Evolutionary conservation across 2,888 invertebrate species (phyloP), one percentile per base, ranked within the genome.

Genomic region (Cylloceria caligata): DNA sequence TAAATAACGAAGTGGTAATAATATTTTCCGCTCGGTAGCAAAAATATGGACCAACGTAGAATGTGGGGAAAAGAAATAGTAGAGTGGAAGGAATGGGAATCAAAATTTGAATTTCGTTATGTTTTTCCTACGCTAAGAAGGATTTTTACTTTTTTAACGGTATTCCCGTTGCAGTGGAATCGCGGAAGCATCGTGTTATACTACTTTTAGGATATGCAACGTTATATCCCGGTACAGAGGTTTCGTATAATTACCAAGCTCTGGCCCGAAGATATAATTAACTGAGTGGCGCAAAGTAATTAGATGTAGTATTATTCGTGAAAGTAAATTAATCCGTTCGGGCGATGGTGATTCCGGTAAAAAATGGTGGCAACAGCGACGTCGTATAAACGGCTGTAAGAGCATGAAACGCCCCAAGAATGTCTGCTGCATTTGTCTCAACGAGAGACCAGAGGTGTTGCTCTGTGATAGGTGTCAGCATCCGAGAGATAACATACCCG

Each of bases 311-410:
- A 71, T 77, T 57, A 71, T 72, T 72, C 30, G 64, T 52, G 64
- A 78, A 78, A 78, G 64, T 78, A 55, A 71, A 78, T 78, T 71
- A 78, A 78, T 78, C 71, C 47, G 49, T 49, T 30, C 36, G 73
- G 0, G 45, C 24, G 57, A 72, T 11, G 34, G n/a, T 9, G 24
- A 27, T 64, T 73, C 13, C 62, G 62, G 21, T 2, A 3, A 1
- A 11, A 39, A 71, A 55, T 27, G n/a, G 60, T 55, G 57, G 19
- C 45, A 39, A 39, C 39, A n/a, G n/a, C n/a, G n/a, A n/a, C n/a
- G n/a, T n/a, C n/a, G n/a, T n/a, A n/a, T n/a, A n/a, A n/a, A n/a
- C n/a, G n/a, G n/a, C n/a, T n/a, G n/a, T n/a, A n/a, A n/a, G n/a
- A n/a, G n/a, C n/a, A 27, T 42, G 73, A n/a, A 74, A 64, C 52